Evolutionary conservation across 2,888 invertebrate species (phyloP).

Genomic region (Peribatodes rhomboidaria): DNA sequence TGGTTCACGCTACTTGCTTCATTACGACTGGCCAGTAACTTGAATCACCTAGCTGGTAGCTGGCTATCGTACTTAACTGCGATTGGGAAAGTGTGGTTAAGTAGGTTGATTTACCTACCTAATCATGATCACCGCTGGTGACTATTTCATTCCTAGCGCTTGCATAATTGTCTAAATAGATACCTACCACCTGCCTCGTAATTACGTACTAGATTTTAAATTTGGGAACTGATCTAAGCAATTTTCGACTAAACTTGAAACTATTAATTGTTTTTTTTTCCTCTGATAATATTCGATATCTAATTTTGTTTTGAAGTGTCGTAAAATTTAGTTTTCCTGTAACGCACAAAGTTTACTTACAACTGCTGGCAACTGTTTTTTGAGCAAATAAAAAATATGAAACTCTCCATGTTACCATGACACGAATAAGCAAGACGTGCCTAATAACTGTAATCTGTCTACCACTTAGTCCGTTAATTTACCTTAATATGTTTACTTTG

Average conservation of each 20-base stretch:
- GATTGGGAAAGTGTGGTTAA: slow-evolving; percentile 30
- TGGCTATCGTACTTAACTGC: slow-evolving; percentile 13
- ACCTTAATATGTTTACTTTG: slow-evolving; percentile 36
- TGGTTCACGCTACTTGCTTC: slow-evolving; percentile 13
- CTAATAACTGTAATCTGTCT: slow-evolving; percentile 28
- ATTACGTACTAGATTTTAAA: background rate
- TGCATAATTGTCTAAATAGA: slow-evolving; percentile 10
- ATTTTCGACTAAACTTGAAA: no score
- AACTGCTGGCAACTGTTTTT: slow-evolving; percentile 8
- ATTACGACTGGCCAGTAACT: slow-evolving; percentile 13
- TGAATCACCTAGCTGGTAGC: background rate
- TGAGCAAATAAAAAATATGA: slow-evolving; percentile 24
- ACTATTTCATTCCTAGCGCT: slow-evolving; percentile 3
- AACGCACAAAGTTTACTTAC: background rate
- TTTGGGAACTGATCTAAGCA: no score
- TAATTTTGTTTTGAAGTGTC: no score
- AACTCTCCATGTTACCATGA: slow-evolving; percentile 29
- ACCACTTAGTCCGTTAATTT: slow-evolving; percentile 31
- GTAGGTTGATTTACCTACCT: slow-evolving; percentile 20
- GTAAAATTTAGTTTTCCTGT: background rate
- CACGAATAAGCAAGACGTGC: slow-evolving; percentile 37
- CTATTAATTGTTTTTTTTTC: no score
- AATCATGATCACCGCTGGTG: slow-evolving; percentile 14
- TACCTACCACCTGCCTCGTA: background rate
- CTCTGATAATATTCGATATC: no score